Evolutionary conservation across 2,888 invertebrate genomes (phyloP), one percentile per base, ranked within the genome.

Genomic region (Cryptosula pallasiana): DNA sequence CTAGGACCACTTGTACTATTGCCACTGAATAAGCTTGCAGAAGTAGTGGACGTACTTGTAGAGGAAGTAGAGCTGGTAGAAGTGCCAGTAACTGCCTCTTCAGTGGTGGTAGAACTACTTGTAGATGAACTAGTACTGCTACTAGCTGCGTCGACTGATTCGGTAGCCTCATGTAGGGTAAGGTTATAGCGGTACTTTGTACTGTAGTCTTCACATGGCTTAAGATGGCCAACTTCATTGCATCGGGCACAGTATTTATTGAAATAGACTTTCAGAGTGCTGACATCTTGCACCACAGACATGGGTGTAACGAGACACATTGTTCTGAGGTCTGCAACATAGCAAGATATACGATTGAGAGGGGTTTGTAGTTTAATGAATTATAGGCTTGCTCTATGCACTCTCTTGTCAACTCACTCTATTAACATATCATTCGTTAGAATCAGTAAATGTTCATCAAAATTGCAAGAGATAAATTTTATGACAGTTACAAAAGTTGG

Each of bases 1-100:
- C 3, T 23, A 13, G 57, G 5, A 23, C 57, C 25, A 57, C n/a
- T n/a, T 5, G 57, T 57, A n/a, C 9, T 13, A 23, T 5, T 57
- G 9, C 9, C 5, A n/a, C n/a, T 57, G 5, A 5, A 13, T 5
- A 5, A n/a, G 5, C 5, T 13, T 23, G 16, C 23, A 13, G 57
- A 13, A 57, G 20, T 57, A 23, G 57, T 23, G 3, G 57, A 57
- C 20, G 16, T 23, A 9, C 9, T n/a, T n/a, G 20, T 57, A n/a
- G 57, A 57, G 23, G 57, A n/a, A n/a, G 57, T 57, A 5, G 57
- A 57, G n/a, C 57, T 57, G 25, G 57, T 57, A 9, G 57, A 57
- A 23, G n/a, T 57, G 25, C 57, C 25, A 57, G n/a, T 57, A 23
- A 16, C n/a, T 5, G 20, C 5, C 20, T 20, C 45, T 45, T 45